Conservation (phyloP, 2,113 vertebrate genomes). For the Leptodactylus fuscus region DNA sequence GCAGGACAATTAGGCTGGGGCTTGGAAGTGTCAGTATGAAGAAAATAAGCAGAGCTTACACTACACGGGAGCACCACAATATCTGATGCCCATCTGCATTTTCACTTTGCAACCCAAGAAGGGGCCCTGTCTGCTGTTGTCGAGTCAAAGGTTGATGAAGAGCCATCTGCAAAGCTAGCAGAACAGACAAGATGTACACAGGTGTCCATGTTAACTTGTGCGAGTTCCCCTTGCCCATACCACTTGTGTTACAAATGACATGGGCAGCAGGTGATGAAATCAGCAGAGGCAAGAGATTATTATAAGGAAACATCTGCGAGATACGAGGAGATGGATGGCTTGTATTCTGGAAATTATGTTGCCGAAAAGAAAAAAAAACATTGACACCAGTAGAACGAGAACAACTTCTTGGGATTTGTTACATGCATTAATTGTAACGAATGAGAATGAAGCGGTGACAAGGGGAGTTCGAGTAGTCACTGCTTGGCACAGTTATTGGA, state of each 20-base stretch:
- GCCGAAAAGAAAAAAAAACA: conserved; percentile 31
- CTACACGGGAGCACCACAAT: background rate
- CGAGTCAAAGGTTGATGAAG: conserved; percentile 21
- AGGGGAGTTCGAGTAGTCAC: conserved; percentile 60
- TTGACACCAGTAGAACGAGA: conserved; percentile 51
- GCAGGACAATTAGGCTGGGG: conserved; percentile 52
- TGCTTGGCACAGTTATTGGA: conserved; percentile 39
- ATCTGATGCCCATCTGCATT: conserved; percentile 8
- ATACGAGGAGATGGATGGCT: conserved; percentile 57
- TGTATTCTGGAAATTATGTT: conserved; percentile 15
- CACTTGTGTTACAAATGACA: conserved; percentile 15
- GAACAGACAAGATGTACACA: conserved; percentile 34
- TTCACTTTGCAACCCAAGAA: background rate
- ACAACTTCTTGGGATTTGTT: conserved; percentile 58
- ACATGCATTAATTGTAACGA: conserved; percentile 54
- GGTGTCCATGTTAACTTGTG: conserved; percentile 54
- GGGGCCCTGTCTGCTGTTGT: conserved; percentile 37
- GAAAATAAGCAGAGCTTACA: conserved; percentile 35
- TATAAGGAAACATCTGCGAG: conserved; percentile 65
- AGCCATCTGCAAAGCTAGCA: conserved; percentile 16
- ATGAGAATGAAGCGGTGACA: conserved; percentile 60
- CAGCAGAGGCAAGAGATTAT: conserved; percentile 64
- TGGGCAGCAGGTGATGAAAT: conserved; percentile 71
- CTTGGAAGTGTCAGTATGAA: conserved; percentile 39
- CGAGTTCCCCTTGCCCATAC: conserved; percentile 28